Base-by-base conservation (phyloP, 2,888 invertebrate species). In the Nephrotoma appendiculata region DNA sequence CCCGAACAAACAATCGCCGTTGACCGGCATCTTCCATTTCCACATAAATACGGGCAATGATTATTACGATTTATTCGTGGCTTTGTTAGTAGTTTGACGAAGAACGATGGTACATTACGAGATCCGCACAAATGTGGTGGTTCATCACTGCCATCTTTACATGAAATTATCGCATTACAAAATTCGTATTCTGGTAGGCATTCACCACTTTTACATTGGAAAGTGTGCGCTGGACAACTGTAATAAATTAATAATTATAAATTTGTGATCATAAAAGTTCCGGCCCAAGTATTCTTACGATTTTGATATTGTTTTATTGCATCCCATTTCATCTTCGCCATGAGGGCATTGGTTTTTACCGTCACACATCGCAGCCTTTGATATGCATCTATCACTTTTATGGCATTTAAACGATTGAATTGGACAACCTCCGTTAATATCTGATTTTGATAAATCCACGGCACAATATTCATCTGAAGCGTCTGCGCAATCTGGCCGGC, bases 1-100 rank as follows among this genome's bases (percentile, higher is more conserved):
- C 98, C 98, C 12, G 97, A 97, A 91, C 98, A 98, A 3, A 96
- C 95, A 88, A 98, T 96, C 0, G 98, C 97, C 87, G 96, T 96
- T 86, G 97, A 97, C 87, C 98, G 93, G 91, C 98, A 98, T 87
- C 97, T 93, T 1, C 97, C 97, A 91, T 98, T 98, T 88, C 94
- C 95, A 91, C 98, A 98, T 48, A 95, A 93, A 90, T 97, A 94
- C 57, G 97, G 97, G 90, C 97, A 98, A 86, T 92, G 92, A 57
- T 90, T 90, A 87, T 88, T 89, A 4, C 87, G 87, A 44, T 87
- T 87, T 48, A 86, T 85, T n/a, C 42, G 48, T 6, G 87, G 57
- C 43, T 87, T 86, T 83, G 90, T 90, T 71, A 91, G 88, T 7
- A 92, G 88, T 85, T 90, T 90, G 88, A 91, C 88, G 86, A 92